Base-by-base conservation (phyloP, 2,888 invertebrate species). In the Drosophila phalerata region DNA sequence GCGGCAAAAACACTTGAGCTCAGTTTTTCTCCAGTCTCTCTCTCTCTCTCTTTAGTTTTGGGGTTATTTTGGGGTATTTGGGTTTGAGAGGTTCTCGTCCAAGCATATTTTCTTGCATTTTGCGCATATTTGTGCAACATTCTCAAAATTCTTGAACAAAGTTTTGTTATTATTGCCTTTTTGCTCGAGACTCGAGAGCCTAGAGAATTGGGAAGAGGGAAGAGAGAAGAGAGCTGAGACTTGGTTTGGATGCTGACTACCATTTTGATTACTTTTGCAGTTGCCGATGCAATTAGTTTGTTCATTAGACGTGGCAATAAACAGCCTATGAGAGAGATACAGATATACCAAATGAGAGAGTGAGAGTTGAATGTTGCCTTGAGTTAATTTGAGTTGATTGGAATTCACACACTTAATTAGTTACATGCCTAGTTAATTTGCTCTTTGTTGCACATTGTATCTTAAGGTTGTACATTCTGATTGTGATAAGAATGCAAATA, bases 101-200 rank as follows among this genome's bases (percentile, higher is more conserved):
- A 75, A 89, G 75, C 88, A 85, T 89, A 88, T 85, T 85, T 89
- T 77, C 82, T 85, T 81, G 88, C 88, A 85, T 85, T 87, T 88
- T 89, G 88, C 79, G 85, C 89, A 85, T 85, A 85, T 85, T 89
- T 85, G 85, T 85, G 85, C 83, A 85, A 89, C 83, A 85, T 85
- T 88, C 79, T 88, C 77, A 76, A 89, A 89, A 85, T 89, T 85
- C 85, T 89, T 89, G 66, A 84, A 85, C 89, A 84, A 89, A 89
- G 88, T 84, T 84, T 84, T 85, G 84, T 89, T 85, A 85, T 89
- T 85, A 89, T 89, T 87, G 89, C 89, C 88, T 67, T 84, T 72
- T 74, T 77, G 84, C 69, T 76, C 32, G 57, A 55, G 60, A 56
- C 58, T 73, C 66, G 65, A 67, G 61, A 51, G 34, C 47, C 55